Base-by-base conservation (phyloP, 2,888 invertebrate species). In the Serripes groenlandicus region DNA sequence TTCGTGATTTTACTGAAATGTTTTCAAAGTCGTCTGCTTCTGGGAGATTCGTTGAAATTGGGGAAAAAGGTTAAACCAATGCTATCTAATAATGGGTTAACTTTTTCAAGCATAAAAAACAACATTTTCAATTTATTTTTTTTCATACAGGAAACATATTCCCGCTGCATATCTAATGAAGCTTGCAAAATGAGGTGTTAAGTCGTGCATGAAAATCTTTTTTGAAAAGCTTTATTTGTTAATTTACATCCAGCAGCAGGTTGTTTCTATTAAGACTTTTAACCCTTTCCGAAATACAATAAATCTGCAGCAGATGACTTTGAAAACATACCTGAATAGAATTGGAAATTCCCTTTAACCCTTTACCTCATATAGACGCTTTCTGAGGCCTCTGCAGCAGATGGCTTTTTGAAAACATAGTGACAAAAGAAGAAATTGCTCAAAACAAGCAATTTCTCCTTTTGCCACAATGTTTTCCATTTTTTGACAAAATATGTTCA, bases 101-200 rank as follows among this genome's bases (percentile, higher is more conserved):
- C 49, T 26, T 56, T n/a, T n/a, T 56, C 56, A 56, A 26, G 23
- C 56, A 26, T 56, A 5, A 56, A 56, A n/a, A 56, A n/a, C 56
- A 56, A 26, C 23, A 26, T n/a, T 62, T 62, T 62, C 21, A 62
- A 62, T 32, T 62, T 34, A 62, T n/a, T 34, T 5, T 18, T 32
- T 42, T 66, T 66, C 42, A 66, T 3, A 42, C 23, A 42, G 37
- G 32, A 66, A 66, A 35, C 66, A 23, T 37, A 66, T 35, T 66
- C 66, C 66, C 66, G 66, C 66, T 66, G 42, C 66, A 66, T 66
- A 66, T 66, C 23, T 42, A 66, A 66, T 35, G 26, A 42, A 66
- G 26, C 66, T 42, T 42, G 42, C 21, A 66, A 42, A 66, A 42
- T 34, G 23, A 66, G 26, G 23, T 21, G 26, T 23, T 37, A 35